Percentiles rank a stretch among this genome's conserved stretches.
phyloP scores from a whole-genome alignment of 2,113 vertebrate species.

The Carassius gibelio region DNA sequence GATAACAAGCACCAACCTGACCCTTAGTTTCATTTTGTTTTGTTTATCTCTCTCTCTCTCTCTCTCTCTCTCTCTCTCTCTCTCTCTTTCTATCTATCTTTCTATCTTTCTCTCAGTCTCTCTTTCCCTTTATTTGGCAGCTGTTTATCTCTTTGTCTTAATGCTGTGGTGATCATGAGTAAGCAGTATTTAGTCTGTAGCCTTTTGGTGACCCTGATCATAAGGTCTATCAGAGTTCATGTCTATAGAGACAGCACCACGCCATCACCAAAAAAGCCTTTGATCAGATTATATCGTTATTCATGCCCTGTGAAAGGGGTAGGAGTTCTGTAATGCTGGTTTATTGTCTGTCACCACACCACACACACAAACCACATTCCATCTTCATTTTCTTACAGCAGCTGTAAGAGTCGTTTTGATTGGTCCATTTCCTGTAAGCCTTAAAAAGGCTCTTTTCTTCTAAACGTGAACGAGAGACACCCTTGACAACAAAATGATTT shows the following conservation, averaged over 20 bases:
- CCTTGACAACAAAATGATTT: slow-evolving; percentile 1
- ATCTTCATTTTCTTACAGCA: slow-evolving; percentile 26
- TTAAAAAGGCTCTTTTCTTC: slow-evolving; percentile 5
- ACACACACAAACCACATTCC: slow-evolving; percentile 17
- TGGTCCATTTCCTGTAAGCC: slow-evolving; percentile 24
- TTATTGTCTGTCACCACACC: slow-evolving; percentile 36
- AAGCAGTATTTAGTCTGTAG: slow-evolving; percentile 41
- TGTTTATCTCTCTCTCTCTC: slow-evolving; percentile 65
- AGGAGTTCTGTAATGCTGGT: slow-evolving; percentile 33
- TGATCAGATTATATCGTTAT: slow-evolving; percentile 38
- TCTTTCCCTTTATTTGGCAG: slow-evolving; percentile 41
- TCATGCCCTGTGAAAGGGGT: slow-evolving; percentile 31
- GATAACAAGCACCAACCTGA: slow-evolving; percentile 44
- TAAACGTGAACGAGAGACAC: background rate
- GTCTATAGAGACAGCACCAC: slow-evolving; percentile 36
- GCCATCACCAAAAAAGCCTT: slow-evolving; percentile 12
- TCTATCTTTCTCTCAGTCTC: slow-evolving; percentile 56
- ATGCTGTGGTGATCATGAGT: slow-evolving; percentile 40
- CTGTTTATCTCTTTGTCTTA: slow-evolving; percentile 53
- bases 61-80: slow-evolving; percentile 65
- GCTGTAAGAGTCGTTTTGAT: slow-evolving; percentile 29
- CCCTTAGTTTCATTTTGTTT: slow-evolving; percentile 32
- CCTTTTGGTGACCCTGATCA: slow-evolving; percentile 45
- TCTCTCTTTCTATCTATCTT: slow-evolving; percentile 50
- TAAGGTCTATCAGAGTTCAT: slow-evolving; percentile 43